phyloP scores from a whole-genome alignment of 2,797 vertebrate genomes.

The Amphiprion clarkii region DNA sequence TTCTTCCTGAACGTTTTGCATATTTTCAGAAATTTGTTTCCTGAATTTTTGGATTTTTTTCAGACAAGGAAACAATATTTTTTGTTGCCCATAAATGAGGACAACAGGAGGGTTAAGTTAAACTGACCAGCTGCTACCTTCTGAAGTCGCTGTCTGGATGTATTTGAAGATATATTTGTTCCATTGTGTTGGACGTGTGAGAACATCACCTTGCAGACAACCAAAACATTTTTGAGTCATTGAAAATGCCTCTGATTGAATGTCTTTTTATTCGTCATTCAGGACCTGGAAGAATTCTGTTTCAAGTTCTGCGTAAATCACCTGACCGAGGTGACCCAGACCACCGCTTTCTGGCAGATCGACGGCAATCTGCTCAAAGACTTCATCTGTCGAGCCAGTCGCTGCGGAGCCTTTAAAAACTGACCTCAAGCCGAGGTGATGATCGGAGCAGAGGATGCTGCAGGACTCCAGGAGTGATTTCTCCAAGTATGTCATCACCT shows the following conservation, averaged over 20 bases:
- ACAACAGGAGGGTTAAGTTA: no score
- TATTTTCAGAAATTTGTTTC: no score
- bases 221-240: neutral
- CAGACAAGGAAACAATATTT: no score
- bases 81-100: no score
- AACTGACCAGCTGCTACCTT: no score
- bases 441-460: neutral
- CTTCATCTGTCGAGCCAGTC: slow-evolving; percentile 97
- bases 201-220: no score
- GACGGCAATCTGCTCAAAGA: slow-evolving; percentile 97
- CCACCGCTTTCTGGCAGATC: slow-evolving; percentile 95
- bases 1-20: no score
- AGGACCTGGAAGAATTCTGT: slow-evolving; percentile 99
- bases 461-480: slow-evolving; percentile 1
- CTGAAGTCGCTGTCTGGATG: no score
- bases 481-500: slow-evolving; percentile 7
- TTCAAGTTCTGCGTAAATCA: slow-evolving; percentile 99
- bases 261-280: slow-evolving; percentile 34
- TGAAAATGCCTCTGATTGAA: neutral
- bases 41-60: no score
- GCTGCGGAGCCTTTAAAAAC: slow-evolving; percentile 98
- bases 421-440: slow-evolving; percentile 74
- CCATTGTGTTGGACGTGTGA: no score
- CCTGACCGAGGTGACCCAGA: slow-evolving; percentile 98
- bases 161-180: no score